Base-by-base conservation (phyloP, 2,888 invertebrate species). In the Fragum whitleyi region DNA sequence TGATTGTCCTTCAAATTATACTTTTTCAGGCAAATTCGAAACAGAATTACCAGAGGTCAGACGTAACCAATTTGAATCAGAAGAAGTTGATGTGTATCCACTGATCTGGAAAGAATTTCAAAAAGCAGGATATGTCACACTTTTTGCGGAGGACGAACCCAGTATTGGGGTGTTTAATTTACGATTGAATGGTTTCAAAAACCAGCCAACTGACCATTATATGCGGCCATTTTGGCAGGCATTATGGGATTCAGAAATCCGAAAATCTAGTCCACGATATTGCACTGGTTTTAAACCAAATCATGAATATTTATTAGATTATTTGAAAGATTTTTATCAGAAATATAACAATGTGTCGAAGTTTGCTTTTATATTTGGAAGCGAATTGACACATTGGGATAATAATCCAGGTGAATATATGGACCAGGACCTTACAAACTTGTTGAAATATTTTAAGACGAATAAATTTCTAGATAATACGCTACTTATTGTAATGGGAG, bases 221-320 rank as follows among this genome's bases (percentile, higher is more conserved):
- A 93, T 93, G 92, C 87, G 93, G 7, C 91, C 91, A 11, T 93
- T 93, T 75, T 93, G 92, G 92, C 90, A 90, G 71, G 87, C 90
- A 26, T 72, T 89, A 51, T 86, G 87, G 88, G 87, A 89, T 14
- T 89, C 87, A 0, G 77, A 79, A 11, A 51, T 91, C 9, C 80
- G 87, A 6, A 71, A 72, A 21, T 74, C 79, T 14, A 90, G 90
- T 74, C 81, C 83, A 9, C 53, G 80, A 29, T 91, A 74, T 69
- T 93, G 93, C 75, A 89, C 92, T 0, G 92, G 93, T 6, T 78
- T 81, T 32, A 83, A 74, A n/a, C 90, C 91, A 0, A 88, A 91
- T 79, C 92, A 93, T 73, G 81, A 83, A 55, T 91, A 87, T 79
- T 85, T 90, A 69, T 77, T 93, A 16, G 86, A 92, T 28, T 93